Evolutionary conservation across 2,888 invertebrate species (phyloP).

Genomic region (Yponomeuta sedellus): DNA sequence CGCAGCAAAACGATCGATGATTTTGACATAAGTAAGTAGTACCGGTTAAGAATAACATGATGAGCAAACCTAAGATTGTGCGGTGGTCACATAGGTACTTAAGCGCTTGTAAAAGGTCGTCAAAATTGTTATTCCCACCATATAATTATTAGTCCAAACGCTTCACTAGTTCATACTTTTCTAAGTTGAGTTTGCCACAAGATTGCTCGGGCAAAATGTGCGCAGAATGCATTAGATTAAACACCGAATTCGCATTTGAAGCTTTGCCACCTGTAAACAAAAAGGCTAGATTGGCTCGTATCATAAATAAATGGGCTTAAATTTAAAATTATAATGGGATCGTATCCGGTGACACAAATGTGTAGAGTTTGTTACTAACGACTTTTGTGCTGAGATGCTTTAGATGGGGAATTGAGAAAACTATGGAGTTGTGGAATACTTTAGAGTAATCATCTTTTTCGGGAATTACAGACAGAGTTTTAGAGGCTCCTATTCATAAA

Average conservation of each 20-base stretch:
- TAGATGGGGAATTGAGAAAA: constrained; percentile 35
- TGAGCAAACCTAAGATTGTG: too few relatives aligned
- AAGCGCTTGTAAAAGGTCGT: too few relatives aligned
- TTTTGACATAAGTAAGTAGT: too few relatives aligned
- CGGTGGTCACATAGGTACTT: too few relatives aligned
- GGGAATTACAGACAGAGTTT: background rate
- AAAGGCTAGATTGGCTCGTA: constrained; percentile 39
- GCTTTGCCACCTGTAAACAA: background rate
- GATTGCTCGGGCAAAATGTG: too few relatives aligned
- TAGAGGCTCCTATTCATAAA: background rate
- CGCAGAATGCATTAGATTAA: background rate
- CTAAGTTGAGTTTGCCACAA: too few relatives aligned
- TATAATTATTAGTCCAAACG: too few relatives aligned
- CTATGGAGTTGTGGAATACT: constrained; percentile 30
- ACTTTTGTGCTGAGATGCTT: constrained; percentile 67
- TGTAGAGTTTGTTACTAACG: constrained; percentile 77
- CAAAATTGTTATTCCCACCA: too few relatives aligned
- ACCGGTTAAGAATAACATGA: too few relatives aligned
- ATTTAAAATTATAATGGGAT: constrained; percentile 77
- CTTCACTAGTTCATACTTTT: too few relatives aligned
- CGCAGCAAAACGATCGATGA: too few relatives aligned
- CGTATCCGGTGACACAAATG: constrained; percentile 77
- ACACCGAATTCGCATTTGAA: background rate
- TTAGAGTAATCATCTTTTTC: background rate
- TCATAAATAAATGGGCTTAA: constrained; percentile 71